phyloP scores from a whole-genome alignment of 2,888 invertebrate genomes.

The Marasmarcha lunaedactyla region DNA sequence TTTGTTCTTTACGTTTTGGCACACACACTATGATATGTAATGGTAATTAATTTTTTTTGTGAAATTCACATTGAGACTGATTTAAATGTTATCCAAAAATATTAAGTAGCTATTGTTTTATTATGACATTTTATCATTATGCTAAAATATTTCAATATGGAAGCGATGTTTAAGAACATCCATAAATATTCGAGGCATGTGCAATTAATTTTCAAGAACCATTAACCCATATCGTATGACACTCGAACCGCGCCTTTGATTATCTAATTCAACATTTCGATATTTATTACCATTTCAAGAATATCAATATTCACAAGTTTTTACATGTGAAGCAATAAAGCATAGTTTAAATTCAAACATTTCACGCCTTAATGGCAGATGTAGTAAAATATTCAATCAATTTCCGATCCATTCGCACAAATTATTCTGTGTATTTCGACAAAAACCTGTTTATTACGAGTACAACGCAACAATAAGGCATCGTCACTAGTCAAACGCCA shows the following conservation, averaged over 20 bases:
- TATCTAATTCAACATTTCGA: background rate
- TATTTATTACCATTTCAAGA: too few species aligned
- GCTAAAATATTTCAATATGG: conserved; percentile 22
- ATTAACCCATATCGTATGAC: too few species aligned
- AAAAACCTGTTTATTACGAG: background rate
- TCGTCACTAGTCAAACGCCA: background rate
- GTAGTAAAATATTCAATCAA: too few species aligned
- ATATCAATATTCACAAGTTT: too few species aligned
- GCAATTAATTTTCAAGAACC: too few species aligned
- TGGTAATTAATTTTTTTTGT: conserved; percentile 8
- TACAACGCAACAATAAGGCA: background rate
- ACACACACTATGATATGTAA: conserved; percentile 49
- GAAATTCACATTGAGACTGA: background rate
- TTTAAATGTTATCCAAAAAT: background rate
- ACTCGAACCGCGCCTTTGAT: background rate
- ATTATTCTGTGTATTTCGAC: too few species aligned
- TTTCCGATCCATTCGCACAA: too few species aligned
- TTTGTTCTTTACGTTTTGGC: conserved; percentile 32
- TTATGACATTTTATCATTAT: background rate
- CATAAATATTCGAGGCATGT: conserved; percentile 11
- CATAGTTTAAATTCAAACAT: too few species aligned
- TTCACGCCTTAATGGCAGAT: too few species aligned
- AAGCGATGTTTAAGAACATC: conserved; percentile 21
- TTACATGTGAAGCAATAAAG: too few species aligned
- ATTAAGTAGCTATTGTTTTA: background rate